Conservation (phyloP, 2,113 vertebrate species). For the Cavia aperea region DNA sequence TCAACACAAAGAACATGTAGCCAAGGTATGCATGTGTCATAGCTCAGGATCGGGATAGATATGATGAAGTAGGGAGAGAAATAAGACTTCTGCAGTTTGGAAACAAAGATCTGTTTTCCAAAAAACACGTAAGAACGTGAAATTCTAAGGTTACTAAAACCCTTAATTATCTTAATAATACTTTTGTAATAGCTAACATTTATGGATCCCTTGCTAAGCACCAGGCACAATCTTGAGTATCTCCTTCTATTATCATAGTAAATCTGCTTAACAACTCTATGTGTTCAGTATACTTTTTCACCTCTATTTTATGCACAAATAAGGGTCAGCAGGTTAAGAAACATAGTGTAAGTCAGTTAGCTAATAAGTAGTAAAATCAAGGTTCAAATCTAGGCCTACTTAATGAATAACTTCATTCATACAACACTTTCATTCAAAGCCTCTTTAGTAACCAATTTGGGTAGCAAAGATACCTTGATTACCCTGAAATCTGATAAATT, state of each 20-base stretch:
- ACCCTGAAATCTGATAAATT: background rate
- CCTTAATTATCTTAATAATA: background rate
- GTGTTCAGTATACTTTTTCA: background rate
- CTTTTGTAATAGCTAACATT: background rate
- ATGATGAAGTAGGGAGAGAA: accelerated
- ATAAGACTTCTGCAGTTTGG: background rate
- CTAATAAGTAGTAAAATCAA: background rate
- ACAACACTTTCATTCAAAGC: background rate
- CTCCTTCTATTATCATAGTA: background rate
- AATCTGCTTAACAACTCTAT: background rate
- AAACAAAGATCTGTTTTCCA: background rate
- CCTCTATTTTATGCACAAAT: background rate
- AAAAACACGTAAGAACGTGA: background rate
- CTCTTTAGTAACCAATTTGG: background rate
- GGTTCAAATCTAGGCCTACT: background rate
- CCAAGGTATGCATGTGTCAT: background rate
- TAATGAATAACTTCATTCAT: background rate
- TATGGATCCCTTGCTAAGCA: background rate
- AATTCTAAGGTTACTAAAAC: background rate
- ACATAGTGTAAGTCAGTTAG: background rate
- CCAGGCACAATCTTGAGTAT: background rate
- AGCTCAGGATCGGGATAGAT: background rate
- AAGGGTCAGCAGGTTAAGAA: background rate
- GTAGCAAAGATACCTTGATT: background rate
- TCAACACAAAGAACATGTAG: slow-evolving; percentile 39